Conservation (phyloP, 2,888 invertebrate species). For the Ommatoiulus sabulosus region DNA sequence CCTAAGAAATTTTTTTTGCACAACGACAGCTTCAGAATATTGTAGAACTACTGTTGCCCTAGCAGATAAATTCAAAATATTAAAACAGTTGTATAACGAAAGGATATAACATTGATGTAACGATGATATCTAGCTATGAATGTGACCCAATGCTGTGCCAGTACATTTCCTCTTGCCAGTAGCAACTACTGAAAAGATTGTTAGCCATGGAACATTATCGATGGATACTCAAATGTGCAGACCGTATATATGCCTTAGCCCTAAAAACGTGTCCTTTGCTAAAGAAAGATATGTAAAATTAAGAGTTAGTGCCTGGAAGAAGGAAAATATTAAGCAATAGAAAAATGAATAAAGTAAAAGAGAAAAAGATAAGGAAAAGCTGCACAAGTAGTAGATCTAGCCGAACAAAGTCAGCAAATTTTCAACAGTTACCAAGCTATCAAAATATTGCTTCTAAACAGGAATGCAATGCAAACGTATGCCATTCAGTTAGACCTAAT, state of each 20-base stretch:
- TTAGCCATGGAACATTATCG: background rate
- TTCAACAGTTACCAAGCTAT: background rate
- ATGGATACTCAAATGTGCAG: background rate
- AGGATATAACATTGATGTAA: background rate
- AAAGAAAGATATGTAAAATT: conserved; percentile 2
- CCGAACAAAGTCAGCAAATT: conserved; percentile 5
- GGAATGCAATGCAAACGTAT: too few relatives aligned
- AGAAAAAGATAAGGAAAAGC: background rate
- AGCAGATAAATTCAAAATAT: conserved; percentile 1
- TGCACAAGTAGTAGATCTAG: background rate
- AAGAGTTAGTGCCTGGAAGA: conserved; percentile 15
- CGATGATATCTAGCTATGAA: background rate
- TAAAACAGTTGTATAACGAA: background rate
- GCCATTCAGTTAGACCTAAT: too few relatives aligned
- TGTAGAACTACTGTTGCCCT: background rate
- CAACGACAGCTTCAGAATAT: background rate
- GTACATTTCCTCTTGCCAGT: background rate
- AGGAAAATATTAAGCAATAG: conserved; percentile 30
- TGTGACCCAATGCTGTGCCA: background rate
- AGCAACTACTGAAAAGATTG: conserved; percentile 6
- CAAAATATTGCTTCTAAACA: background rate
- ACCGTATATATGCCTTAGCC: background rate
- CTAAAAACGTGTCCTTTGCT: background rate
- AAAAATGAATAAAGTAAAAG: conserved; percentile 23
- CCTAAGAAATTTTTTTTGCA: background rate